Evolutionary conservation across 2,888 invertebrate species (phyloP), one percentile per base, ranked within the genome.

Genomic region (Ormyrus pomaceus): DNA sequence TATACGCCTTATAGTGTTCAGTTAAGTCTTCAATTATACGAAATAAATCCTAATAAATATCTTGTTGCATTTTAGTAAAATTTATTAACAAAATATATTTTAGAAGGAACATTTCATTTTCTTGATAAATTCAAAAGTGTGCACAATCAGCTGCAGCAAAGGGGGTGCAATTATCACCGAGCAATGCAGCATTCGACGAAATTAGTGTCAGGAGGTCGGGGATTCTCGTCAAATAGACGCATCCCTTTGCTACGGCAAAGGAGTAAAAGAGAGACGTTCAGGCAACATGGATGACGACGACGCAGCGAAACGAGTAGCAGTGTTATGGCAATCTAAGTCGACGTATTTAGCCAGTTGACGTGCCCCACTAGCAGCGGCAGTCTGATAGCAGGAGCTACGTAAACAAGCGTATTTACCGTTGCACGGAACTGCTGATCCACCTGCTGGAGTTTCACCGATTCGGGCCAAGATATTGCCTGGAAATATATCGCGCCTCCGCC

Each of bases 271-370:
- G 56, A 56, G 56, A 84, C 78, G 34, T 34, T 34, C 34, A 34
- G 34, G 34, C 34, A 2, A 34, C 34, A 34, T 2, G 34, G 34
- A 34, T 34, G 34, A 34, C 45, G 56, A 9, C 13, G 11, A 13
- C 13, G 53, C 19, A 6, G 19, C 66, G 11, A 66, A 68, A 68
- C 34, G 45, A 46, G 70, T 58, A 11, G 82, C 83, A 81, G 83
- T 85, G 85, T 87, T 88, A 86, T 86, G 85, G 87, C 87, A 89
- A 89, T 88, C 86, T 86, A 87, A 87, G 87, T 87, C 87, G 85
- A 85, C 84, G 83, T 89, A 86, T 89, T 87, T 88, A 87, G 87
- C 88, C 86, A 88, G 87, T 84, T 85, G 11, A 34, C 85, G 50
- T 84, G 84, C 58, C 58, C 13, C 59, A 61, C 34, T 53, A 34